These are phyloP conservation scores for Miltochrista miniata DNA, from an alignment of 2,888 invertebrate genomes.

Conservation along the genomic window DNA sequence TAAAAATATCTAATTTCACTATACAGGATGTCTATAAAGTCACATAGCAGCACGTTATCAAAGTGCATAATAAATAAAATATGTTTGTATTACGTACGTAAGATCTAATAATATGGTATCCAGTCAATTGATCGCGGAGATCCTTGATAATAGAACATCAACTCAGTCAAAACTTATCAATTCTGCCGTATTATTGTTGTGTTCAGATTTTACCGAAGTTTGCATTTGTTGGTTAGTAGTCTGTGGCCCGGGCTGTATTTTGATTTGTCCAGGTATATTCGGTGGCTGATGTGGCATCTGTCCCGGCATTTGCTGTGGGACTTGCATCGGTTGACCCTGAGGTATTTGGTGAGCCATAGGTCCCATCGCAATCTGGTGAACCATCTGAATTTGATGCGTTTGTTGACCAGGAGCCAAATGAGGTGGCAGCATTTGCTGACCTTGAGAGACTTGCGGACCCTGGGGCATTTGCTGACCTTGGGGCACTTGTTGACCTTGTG, in stretches of 20 bases:
- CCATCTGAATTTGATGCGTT: constrained; percentile 36
- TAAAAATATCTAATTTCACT: constrained; percentile 37
- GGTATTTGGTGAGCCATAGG: constrained; percentile 37
- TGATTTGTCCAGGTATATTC: constrained; percentile 41
- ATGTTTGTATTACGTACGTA: constrained; percentile 38
- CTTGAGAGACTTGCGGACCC: constrained; percentile 40
- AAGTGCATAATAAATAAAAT: constrained; percentile 43
- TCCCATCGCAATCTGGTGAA: constrained; percentile 35
- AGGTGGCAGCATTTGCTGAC: constrained; percentile 28
- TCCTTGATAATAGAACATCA: constrained; percentile 29
- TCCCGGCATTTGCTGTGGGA: constrained; percentile 42
- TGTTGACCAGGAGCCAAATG: constrained; percentile 26
- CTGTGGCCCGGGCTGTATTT: constrained; percentile 46
- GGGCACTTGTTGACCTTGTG: constrained; percentile 39
- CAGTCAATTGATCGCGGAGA: constrained; percentile 57
- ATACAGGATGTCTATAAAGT: constrained; percentile 43
- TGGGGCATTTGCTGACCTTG: constrained; percentile 42
- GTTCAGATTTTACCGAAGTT: constrained; percentile 66
- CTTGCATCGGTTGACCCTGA: constrained; percentile 31
- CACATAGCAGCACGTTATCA: constrained; percentile 34
- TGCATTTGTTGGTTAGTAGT: constrained; percentile 49
- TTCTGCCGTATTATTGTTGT: constrained; percentile 87
- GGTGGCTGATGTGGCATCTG: constrained; percentile 40
- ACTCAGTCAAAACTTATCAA: constrained; percentile 91
- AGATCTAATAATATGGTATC: constrained; percentile 33